These are phyloP conservation scores for Graptemys geographica DNA, from an alignment of 2,797 vertebrate species.

Conservation along the genomic window DNA sequence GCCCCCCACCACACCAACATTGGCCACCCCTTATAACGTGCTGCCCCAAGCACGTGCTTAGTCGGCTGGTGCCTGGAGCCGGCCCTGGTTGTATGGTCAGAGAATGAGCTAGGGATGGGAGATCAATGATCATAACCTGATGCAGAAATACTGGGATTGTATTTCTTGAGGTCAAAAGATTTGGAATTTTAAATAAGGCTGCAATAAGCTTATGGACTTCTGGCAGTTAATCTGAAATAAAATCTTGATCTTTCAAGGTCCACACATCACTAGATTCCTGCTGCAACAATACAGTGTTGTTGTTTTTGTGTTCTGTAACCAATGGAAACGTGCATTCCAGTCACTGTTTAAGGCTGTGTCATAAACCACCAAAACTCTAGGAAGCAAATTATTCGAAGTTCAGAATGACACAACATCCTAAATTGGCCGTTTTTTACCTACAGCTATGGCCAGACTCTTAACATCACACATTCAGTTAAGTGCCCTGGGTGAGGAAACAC, in stretches of 20 bases:
- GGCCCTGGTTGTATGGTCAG: background rate
- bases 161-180: background rate
- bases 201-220: background rate
- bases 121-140: background rate
- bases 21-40: too few relatives aligned
- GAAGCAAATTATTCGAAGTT: constrained; percentile 43
- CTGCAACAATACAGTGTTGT: background rate
- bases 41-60: too few relatives aligned
- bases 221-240: background rate
- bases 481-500: background rate
- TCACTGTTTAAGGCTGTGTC: background rate
- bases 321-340: constrained; percentile 43
- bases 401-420: constrained; percentile 59
- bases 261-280: background rate
- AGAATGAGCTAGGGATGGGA: background rate
- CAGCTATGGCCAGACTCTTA: background rate
- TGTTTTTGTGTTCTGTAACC: constrained; percentile 48
- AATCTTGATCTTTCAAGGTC: constrained; percentile 9
- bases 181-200: background rate
- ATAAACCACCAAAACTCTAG: constrained; percentile 29
- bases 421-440: constrained; percentile 28
- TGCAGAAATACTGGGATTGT: background rate
- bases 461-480: background rate
- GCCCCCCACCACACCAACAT: too few relatives aligned
- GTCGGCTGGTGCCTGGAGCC: too few relatives aligned